Evolutionary conservation across 2,113 vertebrate genomes (phyloP).

Genomic region (Bothrops jararaca): DNA sequence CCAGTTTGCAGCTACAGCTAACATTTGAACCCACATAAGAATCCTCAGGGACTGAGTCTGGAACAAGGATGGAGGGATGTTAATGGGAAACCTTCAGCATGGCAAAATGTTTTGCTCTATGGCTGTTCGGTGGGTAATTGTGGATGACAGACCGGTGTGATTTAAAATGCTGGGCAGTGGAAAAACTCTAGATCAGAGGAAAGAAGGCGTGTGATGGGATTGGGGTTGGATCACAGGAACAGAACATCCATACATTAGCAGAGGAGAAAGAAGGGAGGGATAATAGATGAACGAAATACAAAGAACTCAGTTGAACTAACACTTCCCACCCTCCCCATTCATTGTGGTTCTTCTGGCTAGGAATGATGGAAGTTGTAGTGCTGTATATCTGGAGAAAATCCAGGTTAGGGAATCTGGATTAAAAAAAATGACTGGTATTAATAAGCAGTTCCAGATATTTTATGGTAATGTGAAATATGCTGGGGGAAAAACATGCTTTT

Average conservation of each 20-base stretch:
- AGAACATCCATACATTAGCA: neutral
- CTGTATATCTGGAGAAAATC: neutral
- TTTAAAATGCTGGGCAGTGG: rapidly evolving
- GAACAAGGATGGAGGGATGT: neutral
- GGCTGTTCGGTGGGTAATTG: neutral
- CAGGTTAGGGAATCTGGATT: neutral
- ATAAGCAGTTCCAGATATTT: neutral
- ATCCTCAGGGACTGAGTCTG: neutral
- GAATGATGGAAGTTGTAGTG: neutral
- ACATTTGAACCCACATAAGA: neutral
- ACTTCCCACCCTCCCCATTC: neutral
- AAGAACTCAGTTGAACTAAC: neutral
- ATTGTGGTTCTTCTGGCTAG: neutral
- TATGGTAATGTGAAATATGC: neutral
- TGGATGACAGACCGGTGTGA: neutral
- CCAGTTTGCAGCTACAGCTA: neutral
- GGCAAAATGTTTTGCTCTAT: neutral
- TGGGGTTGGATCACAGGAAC: neutral
- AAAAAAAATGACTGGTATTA: neutral
- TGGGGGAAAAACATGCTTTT: neutral
- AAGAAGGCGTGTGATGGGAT: neutral
- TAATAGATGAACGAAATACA: neutral
- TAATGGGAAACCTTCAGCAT: neutral
- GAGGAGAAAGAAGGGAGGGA: neutral
- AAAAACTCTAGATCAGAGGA: neutral